A percentile compares a stretch with the other conserved stretches of the same genome.
Conservation (phyloP, 2,113 vertebrate species). For the Etia nguti region DNA sequence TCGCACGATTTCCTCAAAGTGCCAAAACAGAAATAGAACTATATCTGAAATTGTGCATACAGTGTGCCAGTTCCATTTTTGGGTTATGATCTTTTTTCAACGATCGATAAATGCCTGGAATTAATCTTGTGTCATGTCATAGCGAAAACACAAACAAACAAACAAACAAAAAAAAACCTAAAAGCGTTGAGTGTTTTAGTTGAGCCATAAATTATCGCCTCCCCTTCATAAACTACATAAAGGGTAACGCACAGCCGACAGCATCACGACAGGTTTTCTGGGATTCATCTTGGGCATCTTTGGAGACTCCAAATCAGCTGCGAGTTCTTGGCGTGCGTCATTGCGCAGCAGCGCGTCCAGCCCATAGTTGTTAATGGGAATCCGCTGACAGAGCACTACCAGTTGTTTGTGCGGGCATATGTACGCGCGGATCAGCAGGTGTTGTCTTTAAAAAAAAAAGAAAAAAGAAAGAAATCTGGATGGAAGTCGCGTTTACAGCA, state of each 20-base stretch:
- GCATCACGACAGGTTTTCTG: neutral
- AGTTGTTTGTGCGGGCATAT: slow-evolving; percentile 34
- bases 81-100: neutral
- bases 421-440: slow-evolving; percentile 46
- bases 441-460: neutral
- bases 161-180: too few relatives aligned
- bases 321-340: slow-evolving; percentile 52
- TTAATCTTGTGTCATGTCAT: neutral
- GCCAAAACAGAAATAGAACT: slow-evolving; percentile 12
- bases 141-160: fast-evolving
- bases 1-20: slow-evolving; percentile 38
- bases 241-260: neutral
- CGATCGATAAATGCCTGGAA: neutral
- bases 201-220: neutral
- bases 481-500: neutral
- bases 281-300: slow-evolving; percentile 14
- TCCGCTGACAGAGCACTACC: slow-evolving; percentile 56
- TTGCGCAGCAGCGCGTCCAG: slow-evolving; percentile 55
- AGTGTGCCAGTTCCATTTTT: neutral
- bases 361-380: slow-evolving; percentile 30
- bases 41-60: neutral
- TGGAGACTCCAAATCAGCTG: slow-evolving; percentile 45
- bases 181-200: neutral
- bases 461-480: neutral
- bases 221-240: neutral